phyloP scores from a whole-genome alignment of 2,888 invertebrate species.

The Neoitamus cyanurus region DNA sequence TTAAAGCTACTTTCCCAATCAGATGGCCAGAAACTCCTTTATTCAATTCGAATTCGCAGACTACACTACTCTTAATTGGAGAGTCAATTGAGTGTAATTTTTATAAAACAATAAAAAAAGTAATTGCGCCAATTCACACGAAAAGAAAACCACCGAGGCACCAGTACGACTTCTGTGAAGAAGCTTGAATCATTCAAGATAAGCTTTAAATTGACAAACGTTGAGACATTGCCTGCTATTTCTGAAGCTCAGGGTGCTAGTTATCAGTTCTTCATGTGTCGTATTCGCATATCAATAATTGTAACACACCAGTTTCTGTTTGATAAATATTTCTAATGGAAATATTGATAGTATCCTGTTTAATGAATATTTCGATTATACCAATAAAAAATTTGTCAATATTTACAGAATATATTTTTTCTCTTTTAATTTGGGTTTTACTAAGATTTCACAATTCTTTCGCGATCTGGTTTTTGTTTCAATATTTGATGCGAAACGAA shows the following conservation, averaged over 20 bases:
- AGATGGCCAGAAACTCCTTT: background rate
- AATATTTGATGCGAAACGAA: too few species aligned
- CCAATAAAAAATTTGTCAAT: background rate
- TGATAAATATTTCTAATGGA: background rate
- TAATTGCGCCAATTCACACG: background rate
- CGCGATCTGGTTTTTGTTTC: too few species aligned
- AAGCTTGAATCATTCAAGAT: conserved; percentile 2
- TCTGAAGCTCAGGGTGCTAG: background rate
- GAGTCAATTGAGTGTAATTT: conserved; percentile 51
- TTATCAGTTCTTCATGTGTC: background rate
- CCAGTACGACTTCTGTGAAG: background rate
- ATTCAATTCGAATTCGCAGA: background rate
- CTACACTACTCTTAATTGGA: conserved; percentile 48
- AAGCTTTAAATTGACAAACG: background rate
- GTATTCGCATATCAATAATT: background rate
- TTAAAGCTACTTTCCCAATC: background rate
- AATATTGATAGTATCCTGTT: background rate
- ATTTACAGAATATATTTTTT: too few species aligned
- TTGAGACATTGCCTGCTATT: background rate
- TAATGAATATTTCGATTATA: background rate
- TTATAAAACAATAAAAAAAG: background rate
- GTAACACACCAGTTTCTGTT: background rate
- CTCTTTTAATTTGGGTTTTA: too few species aligned
- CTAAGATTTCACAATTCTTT: too few species aligned
- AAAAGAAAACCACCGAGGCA: background rate